phyloP scores from a whole-genome alignment of 2,113 vertebrate species.

The Rhodinocichla rosea region DNA sequence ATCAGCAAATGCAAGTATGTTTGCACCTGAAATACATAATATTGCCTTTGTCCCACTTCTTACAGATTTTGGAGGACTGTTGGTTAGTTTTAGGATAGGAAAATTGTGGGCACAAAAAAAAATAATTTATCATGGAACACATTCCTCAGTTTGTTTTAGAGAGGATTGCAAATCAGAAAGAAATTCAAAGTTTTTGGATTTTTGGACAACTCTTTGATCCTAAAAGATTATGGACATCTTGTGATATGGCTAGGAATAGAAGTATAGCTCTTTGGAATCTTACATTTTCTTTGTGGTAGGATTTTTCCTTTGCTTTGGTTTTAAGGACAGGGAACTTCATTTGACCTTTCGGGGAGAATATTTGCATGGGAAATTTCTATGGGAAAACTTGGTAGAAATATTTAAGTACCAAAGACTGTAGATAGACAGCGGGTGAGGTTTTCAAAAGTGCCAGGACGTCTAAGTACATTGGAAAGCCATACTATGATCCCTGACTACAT shows the following conservation, averaged over 20 bases:
- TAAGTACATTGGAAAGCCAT: not conserved
- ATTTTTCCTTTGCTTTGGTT: not conserved
- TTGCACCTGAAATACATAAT: not conserved
- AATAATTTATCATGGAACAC: not conserved
- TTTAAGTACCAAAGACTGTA: not conserved
- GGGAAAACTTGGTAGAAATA: not conserved
- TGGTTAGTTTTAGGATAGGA: not conserved
- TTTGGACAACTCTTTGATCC: not conserved
- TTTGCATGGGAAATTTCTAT: not conserved
- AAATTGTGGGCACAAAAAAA: not conserved
- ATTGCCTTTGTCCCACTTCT: not conserved
- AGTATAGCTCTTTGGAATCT: not conserved
- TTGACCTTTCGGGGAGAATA: not conserved
- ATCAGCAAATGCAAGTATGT: not conserved
- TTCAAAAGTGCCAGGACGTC: not conserved
- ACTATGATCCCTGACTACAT: not conserved
- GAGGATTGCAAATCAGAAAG: not conserved
- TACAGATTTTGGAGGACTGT: not conserved
- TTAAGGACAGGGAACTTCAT: not conserved
- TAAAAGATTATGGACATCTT: not conserved
- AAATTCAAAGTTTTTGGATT: not conserved
- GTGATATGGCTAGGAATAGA: not conserved
- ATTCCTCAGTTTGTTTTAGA: not conserved
- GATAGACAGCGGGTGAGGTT: not conserved
- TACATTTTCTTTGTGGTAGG: not conserved